Evolutionary conservation across 1,140 invertebrate species (phyloP), one percentile per base, ranked within the genome.

Genomic region (Papilio dardanus): DNA sequence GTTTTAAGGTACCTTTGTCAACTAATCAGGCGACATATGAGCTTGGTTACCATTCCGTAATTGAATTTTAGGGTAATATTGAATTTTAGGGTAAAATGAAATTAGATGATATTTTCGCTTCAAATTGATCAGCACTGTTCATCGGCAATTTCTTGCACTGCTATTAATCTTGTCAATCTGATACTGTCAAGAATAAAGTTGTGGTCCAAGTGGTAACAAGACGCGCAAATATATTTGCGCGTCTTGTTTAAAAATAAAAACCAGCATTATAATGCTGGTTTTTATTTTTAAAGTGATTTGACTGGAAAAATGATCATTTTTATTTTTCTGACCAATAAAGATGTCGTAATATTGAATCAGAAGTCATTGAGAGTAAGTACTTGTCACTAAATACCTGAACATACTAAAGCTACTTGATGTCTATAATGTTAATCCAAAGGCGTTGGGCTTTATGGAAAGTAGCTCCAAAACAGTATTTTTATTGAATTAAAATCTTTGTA

Each of bases 121-220:
- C 31, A 24, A 7, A 42, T 68, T 40, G 14, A 68, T 68, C 35
- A 40, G 19, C 19, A 30, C 16, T 8, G 12, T 30, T 67, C 65
- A 68, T 68, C 67, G 2, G 37, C 67, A 10, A n/a, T 62, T 3
- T 62, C 24, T 68, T 21, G 19, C 65, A n/a, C 3, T 21, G 35
- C 19, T 40, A 42, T 79, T 76, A 82, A 80, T 82, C 81, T 76
- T 80, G 30, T 21, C 74, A 79, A 77, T 62, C 81, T 76, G 58
- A 77, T 80, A 80, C 73, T 68, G 66, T 40, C 67, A 68, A 68
- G 33, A 37, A 24, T 40, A 40, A 40, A 21, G 12, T n/a, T 68
- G n/a, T 69, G 67, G 67, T 7, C 75, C 54, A 62, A 74, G 76
- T 77, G 37, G 31, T 7, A 42, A 67, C 67, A 76, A 73, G 74